Evolutionary conservation across 2,113 vertebrate genomes (phyloP), one percentile per base, ranked within the genome.

Genomic region (Channa argus): DNA sequence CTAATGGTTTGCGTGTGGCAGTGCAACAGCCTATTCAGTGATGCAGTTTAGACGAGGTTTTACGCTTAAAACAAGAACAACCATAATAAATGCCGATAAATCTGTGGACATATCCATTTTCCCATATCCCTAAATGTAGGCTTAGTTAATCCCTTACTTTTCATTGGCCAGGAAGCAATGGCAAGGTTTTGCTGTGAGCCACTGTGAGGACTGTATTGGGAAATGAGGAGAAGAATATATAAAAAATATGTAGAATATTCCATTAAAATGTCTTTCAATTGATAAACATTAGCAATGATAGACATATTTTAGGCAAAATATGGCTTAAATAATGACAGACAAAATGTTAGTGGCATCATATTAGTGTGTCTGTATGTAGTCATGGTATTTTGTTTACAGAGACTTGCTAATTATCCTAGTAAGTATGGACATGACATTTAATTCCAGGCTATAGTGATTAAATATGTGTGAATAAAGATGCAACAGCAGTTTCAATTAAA

Each of bases 21-120:
- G 75, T 75, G 72, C 71, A 89, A 81, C 79, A 86, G 74, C 74
- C 77, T 72, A 82, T 91, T 85, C 86, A 82, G 63, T 78, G 79
- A 80, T 86, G 72, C 78, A 70, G 86, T 90, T 90, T 89, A 86
- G 86, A 83, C 61, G 66, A 69, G 61, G 51, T 79, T 83, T 88
- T 88, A 82, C 77, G 70, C 85, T 91, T 93, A 86, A 93, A 91
- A 90, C 85, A 91, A 88, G 85, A 90, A 86, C 82, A 86, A 84
- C 81, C 59, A 75, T 88, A 89, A 85, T 89, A 91, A 88, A 92
- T 84, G 73, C 33, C 73, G 81, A 76, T 89, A 91, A 88, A 92
- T 91, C 80, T 82, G 77, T 86, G 68, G 74, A 77, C 72, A 64
- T 87, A 82, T 88, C 79, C 63, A 82, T 83, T 86, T 89, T 80